phyloP scores from a whole-genome alignment of 2,797 vertebrate genomes.

The Pterois miles region DNA sequence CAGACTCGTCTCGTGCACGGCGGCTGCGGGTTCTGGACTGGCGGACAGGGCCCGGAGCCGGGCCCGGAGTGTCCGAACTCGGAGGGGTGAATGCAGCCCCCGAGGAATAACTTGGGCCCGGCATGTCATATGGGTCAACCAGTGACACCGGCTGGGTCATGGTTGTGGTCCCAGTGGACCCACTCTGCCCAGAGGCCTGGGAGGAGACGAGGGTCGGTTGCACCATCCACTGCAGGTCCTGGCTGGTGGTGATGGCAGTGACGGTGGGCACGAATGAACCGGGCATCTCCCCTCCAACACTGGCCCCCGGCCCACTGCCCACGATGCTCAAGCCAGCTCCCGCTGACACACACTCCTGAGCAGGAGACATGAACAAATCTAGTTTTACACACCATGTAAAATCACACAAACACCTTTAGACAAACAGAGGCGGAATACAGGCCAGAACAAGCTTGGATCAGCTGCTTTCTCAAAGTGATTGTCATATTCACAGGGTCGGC shows the following conservation, averaged over 20 bases:
- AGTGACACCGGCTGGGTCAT: constrained; percentile 84
- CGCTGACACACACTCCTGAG: constrained; percentile 91
- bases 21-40: constrained; percentile 87
- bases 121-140: constrained; percentile 93
- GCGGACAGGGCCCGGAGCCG: constrained; percentile 69
- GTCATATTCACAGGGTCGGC: not conserved
- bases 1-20: constrained; percentile 90
- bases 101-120: constrained; percentile 91
- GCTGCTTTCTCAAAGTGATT: not conserved
- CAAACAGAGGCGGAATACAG: not conserved
- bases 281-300: constrained; percentile 90
- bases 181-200: constrained; percentile 91
- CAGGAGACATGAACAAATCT: constrained; percentile 45
- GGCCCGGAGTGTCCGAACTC: constrained; percentile 74
- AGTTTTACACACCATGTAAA: constrained; percentile 15
- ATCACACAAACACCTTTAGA: not conserved
- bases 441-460: not conserved
- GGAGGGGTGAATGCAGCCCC: constrained; percentile 79
- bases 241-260: constrained; percentile 97
- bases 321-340: constrained; percentile 83
- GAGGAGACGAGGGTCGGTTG: constrained; percentile 97
- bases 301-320: constrained; percentile 74
- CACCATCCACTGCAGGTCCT: constrained; percentile 99
- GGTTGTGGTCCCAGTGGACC: constrained; percentile 78
- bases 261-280: constrained; percentile 97